A percentile compares a stretch with the other conserved stretches of the same genome.
Evolutionary conservation across 2,888 invertebrate genomes (phyloP).

Genomic region (Creontiades dilutus): DNA sequence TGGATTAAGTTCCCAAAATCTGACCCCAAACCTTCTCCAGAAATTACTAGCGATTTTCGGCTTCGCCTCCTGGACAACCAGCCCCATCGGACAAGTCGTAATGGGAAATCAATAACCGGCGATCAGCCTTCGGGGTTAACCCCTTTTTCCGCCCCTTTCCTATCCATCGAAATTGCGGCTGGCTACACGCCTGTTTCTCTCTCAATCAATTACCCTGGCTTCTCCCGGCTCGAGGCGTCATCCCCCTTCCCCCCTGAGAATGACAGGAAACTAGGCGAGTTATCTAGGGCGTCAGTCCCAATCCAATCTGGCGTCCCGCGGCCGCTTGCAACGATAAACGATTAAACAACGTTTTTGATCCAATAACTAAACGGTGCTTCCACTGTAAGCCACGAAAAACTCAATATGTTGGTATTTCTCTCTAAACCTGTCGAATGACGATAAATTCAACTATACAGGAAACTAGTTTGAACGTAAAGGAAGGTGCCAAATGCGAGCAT

Average conservation of each 20-base stretch:
- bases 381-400: no score
- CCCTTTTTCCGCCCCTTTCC: neutral
- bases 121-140: conserved; percentile 38
- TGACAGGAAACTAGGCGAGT: conserved; percentile 56
- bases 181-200: conserved; percentile 31
- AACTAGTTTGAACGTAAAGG: no score
- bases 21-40: no score
- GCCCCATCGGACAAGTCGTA: conserved; percentile 15
- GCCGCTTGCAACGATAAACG: neutral
- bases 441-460: no score
- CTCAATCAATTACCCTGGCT: conserved; percentile 53
- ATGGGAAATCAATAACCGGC: conserved; percentile 56
- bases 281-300: conserved; percentile 49
- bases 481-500: no score
- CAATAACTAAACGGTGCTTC: neutral
- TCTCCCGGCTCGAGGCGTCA: neutral
- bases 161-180: neutral
- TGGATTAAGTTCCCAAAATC: no score
- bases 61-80: neutral
- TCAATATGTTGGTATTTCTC: no score
- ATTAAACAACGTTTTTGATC: conserved; percentile 42
- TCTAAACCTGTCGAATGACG: no score
- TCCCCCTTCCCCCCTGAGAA: neutral
- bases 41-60: no score
- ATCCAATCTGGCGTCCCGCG: conserved; percentile 40